Evolutionary conservation across 1,140 invertebrate species (phyloP).

Genomic region (Diachasmimorpha longicaudata): DNA sequence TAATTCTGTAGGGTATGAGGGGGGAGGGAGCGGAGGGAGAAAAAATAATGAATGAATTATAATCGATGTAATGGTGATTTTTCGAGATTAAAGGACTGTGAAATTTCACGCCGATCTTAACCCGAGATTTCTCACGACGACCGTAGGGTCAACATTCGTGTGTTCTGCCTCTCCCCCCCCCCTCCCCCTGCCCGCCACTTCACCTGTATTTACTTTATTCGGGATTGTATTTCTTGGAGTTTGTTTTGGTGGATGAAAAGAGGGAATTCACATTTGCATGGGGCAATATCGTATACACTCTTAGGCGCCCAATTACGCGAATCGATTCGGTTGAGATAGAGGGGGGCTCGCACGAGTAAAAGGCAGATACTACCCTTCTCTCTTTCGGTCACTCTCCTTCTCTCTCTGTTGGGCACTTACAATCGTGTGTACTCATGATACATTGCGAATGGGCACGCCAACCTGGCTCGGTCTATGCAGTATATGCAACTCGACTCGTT

Average conservation of each 20-base stretch:
- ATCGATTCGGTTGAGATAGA: slow-evolving; percentile 59
- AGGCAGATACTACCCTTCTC: slow-evolving; percentile 13
- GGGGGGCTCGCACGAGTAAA: slow-evolving; percentile 43
- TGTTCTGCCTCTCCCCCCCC: not conserved
- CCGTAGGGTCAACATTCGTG: not conserved
- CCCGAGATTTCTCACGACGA: slow-evolving; percentile 9
- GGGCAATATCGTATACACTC: slow-evolving; percentile 61
- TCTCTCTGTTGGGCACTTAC: slow-evolving; percentile 6
- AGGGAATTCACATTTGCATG: slow-evolving; percentile 59
- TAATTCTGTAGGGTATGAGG: no score
- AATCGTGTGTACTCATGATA: slow-evolving; percentile 46
- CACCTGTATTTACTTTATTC: slow-evolving; percentile 9
- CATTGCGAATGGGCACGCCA: slow-evolving; percentile 59
- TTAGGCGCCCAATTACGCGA: slow-evolving; percentile 63
- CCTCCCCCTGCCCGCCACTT: not conserved
- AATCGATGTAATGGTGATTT: not conserved
- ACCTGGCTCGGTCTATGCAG: slow-evolving; percentile 38
- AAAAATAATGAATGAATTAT: not conserved
- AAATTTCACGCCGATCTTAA: slow-evolving; percentile 20
- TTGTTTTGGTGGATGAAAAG: slow-evolving; percentile 5
- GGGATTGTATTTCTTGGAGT: slow-evolving; percentile 43
- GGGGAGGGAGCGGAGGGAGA: no score
- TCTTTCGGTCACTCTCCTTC: not conserved
- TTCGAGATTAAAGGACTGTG: not conserved
- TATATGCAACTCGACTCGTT: slow-evolving; percentile 38